Base-by-base conservation (phyloP, 2,888 invertebrate genomes). In the Nomada hirtipes region DNA sequence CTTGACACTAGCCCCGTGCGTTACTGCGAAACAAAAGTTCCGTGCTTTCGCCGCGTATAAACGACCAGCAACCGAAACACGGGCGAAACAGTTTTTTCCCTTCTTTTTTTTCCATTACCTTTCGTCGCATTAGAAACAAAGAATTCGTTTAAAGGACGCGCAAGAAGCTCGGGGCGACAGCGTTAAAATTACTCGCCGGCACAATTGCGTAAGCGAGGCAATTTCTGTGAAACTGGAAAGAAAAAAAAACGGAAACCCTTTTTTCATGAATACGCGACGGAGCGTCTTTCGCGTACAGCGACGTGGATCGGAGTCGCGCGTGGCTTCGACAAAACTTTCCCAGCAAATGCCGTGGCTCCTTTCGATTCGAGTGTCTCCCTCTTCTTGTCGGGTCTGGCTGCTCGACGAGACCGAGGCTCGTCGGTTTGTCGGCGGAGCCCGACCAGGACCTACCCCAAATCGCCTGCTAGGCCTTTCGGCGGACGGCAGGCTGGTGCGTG, bases 361-460 rank as follows among this genome's bases (percentile, higher is more conserved):
- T 83, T 78, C 79, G 68, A 70, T 78, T 71, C 60, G 73, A 53
- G 44, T n/a, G 69, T 72, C 72, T 61, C 79, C 71, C 79, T 83
- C 79, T 61, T 72, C 70, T 70, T 59, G 72, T 61, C 53, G 44
- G 55, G 57, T 47, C 68, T 53, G 55, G 50, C 10, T 68, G 60
- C 60, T 18, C 72, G 64, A 29, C 61, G 61, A 67, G 75, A 52
- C 53, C 68, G 72, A 68, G 47, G 13, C 3, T 47, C 47, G 47
- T 47, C 47, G 59, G 79, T 80, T 64, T 71, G 85, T 69, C 73
- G 55, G 44, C 64, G 63, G 29, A 52, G 71, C 71, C 78, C 75
- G 77, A 59, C 65, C 77, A 80, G 87, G 92, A 91, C 92, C 92
- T 92, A 92, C 91, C 92, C 91, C 89, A 92, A 92, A 92, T 91